Evolutionary conservation across 2,888 invertebrate species (phyloP).

Genomic region (Rhyacophila evoluta): DNA sequence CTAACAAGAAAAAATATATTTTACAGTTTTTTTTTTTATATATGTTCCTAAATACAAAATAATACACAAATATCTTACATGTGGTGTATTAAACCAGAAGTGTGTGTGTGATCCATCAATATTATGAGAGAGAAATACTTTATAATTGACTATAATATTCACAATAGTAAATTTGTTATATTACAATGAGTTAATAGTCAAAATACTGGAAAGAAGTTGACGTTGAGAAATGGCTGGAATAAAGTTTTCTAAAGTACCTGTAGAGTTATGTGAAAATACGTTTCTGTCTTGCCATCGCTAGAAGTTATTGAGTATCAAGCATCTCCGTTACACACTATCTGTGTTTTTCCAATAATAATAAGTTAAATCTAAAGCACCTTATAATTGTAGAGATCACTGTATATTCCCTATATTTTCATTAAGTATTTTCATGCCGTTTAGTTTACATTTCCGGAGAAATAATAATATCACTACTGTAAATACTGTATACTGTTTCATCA

Average conservation of each 20-base stretch:
- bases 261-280: neutral
- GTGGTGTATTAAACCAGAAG: neutral
- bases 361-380: conserved; percentile 65
- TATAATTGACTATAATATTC: conserved; percentile 11
- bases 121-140: neutral
- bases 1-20: conserved; percentile 31
- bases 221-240: conserved; percentile 14
- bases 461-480: conserved; percentile 27
- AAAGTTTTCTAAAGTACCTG: neutral
- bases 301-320: neutral
- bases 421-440: conserved; percentile 16
- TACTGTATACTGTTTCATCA: conserved; percentile 33
- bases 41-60: conserved; percentile 1
- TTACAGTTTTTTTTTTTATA: conserved; percentile 26
- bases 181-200: neutral
- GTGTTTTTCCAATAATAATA: conserved; percentile 25
- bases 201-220: neutral
- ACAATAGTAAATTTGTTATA: neutral
- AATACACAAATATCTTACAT: conserved; percentile 25
- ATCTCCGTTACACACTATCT: neutral
- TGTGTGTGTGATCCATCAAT: neutral
- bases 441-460: neutral
- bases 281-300: neutral
- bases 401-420: conserved; percentile 26
- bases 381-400: conserved; percentile 71